These are phyloP conservation scores for Caracal caracal DNA, from an alignment of 2,113 vertebrate genomes.

Conservation along the genomic window DNA sequence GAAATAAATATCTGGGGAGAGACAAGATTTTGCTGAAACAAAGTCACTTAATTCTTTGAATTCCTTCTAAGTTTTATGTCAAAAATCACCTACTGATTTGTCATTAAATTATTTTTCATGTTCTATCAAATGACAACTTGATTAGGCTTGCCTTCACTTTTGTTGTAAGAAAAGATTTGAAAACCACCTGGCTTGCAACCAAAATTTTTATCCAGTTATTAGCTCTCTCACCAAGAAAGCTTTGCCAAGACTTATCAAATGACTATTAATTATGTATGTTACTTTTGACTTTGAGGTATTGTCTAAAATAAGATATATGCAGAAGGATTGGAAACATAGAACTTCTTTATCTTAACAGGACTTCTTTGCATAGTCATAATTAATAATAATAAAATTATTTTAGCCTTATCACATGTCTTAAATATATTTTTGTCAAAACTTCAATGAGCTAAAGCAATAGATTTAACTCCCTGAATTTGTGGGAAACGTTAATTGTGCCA, in stretches of 20 bases:
- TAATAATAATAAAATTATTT: conserved; percentile 52
- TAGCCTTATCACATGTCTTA: conserved; percentile 11
- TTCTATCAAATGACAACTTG: conserved; percentile 41
- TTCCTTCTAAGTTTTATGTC: conserved; percentile 16
- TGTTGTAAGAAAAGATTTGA: conserved; percentile 38
- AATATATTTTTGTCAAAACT: conserved; percentile 20
- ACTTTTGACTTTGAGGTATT: not conserved
- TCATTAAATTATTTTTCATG: conserved; percentile 48
- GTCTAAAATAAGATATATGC: conserved; percentile 25
- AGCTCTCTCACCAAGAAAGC: not conserved
- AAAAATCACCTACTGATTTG: conserved; percentile 42
- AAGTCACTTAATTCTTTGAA: conserved; percentile 38
- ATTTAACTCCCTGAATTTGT: conserved; percentile 4
- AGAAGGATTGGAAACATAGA: not conserved
- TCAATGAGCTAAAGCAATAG: not conserved
- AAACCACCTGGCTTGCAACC: conserved; percentile 42
- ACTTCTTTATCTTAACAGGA: not conserved
- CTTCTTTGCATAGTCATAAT: not conserved
- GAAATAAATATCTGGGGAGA: not conserved
- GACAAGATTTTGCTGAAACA: conserved; percentile 52
- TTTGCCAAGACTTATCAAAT: conserved; percentile 33
- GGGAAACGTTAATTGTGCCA: not conserved
- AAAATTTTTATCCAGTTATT: conserved; percentile 21
- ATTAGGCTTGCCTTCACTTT: conserved; percentile 60
- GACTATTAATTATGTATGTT: not conserved